Base-by-base conservation (phyloP, 2,888 invertebrate species). In the Scaeva pyrastri region DNA sequence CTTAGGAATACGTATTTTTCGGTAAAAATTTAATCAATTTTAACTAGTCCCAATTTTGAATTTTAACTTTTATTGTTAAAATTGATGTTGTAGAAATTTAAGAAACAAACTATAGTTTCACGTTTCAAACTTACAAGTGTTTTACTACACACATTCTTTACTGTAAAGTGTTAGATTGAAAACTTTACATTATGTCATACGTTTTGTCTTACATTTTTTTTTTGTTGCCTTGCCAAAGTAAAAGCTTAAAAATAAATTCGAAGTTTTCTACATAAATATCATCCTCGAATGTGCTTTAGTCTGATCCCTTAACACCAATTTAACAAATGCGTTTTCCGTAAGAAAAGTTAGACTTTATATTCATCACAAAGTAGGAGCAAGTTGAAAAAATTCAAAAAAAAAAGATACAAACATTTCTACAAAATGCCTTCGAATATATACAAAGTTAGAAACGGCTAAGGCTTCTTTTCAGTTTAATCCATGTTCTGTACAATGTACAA, bases 301-400 rank as follows among this genome's bases (percentile, higher is more conserved):
- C 36, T 36, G 31, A 56, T 56, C 56, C 56, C 56, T 56, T 56
- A 36, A 56, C 56, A 56, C 56, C 56, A 56, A 36, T 56, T 56
- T 56, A 36, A 56, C 56, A 56, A 56, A 56, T 56, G 16, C 31
- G 11, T 56, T 56, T 36, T 56, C 56, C 31, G 10, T 36, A 55
- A 11, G 19, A 56, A 56, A 56, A 56, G 56, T 56, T 56, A 19
- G 16, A 36, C 56, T 16, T 56, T 56, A 11, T 31, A 55, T 16
- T 55, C 55, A 55, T 55, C 55, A 55, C 16, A 56, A 56, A 31
- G n/a, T 31, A 55, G 16, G 26, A 55, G 2, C 16, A 56, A 56
- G 31, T 56, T 11, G n/a, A n/a, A n/a, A n/a, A n/a, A n/a, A n/a
- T n/a, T n/a, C n/a, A n/a, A n/a, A 56, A 14, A 55, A 31, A 7